A percentile compares a stretch with the other conserved stretches of the same genome.
Conservation (phyloP, 1,140 invertebrate species). For the Drosophila varians region DNA sequence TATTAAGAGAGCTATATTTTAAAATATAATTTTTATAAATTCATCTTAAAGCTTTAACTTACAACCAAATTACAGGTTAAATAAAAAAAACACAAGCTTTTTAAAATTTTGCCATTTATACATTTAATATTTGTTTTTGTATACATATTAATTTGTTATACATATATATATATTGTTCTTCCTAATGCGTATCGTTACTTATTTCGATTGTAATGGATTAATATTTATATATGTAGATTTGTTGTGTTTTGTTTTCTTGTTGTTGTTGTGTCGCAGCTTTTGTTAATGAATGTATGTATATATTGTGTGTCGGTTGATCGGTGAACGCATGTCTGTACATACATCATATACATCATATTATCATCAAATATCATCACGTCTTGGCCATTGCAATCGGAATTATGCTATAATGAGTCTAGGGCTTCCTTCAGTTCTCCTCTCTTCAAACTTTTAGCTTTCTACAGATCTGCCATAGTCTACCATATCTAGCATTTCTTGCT, state of each 20-base stretch:
- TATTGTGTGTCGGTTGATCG: slow-evolving; percentile 35
- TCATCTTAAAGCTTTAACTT: no score
- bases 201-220: slow-evolving; percentile 70
- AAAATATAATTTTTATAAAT: not conserved
- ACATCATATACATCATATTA: slow-evolving; percentile 42
- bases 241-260: slow-evolving; percentile 46
- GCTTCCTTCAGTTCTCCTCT: not conserved
- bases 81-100: slow-evolving; percentile 7
- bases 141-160: slow-evolving; percentile 47
- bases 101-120: slow-evolving; percentile 82
- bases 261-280: slow-evolving; percentile 47
- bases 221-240: slow-evolving; percentile 44
- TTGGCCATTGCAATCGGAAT: slow-evolving; percentile 50
- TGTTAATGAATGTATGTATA: slow-evolving; percentile 37
- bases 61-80: not conserved
- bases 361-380: slow-evolving; percentile 6
- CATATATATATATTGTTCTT: slow-evolving; percentile 63
- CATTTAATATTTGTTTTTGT: slow-evolving; percentile 66
- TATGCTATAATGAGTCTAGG: slow-evolving; percentile 51
- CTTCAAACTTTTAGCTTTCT: slow-evolving; percentile 11
- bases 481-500: slow-evolving; percentile 6
- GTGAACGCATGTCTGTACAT: slow-evolving; percentile 47
- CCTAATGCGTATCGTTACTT: slow-evolving; percentile 70
- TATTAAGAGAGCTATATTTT: slow-evolving; percentile 17
- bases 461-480: slow-evolving; percentile 19